Base-by-base conservation (phyloP, 1,140 invertebrate genomes). In the Centruroides sculpturatus region DNA sequence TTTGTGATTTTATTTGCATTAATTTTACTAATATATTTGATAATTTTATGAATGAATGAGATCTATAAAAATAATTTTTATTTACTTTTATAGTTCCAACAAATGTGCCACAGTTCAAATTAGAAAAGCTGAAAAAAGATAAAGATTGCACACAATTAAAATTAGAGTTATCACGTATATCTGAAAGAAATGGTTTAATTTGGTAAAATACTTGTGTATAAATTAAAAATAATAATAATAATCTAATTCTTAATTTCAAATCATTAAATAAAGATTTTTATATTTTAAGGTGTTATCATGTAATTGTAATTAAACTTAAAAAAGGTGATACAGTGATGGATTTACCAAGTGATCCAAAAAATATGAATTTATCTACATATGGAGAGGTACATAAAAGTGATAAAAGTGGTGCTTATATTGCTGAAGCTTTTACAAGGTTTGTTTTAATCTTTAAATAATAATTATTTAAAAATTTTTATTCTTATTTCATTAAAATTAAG, bases 141-240 rank as follows among this genome's bases (percentile, higher is more conserved):
- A 46, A 41, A n/a, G 50, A 59, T 47, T 60, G 61, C 53, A 50
- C 56, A 6, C 60, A 64, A 46, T 63, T 67, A 54, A 62, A 63
- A 55, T 49, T 67, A 8, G 64, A 56, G 64, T 70, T 89, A 52
- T 85, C 86, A 0, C 77, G 84, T 64, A 80, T 91, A n/a, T 84
- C 85, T 0, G 87, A 92, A 69, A 75, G 88, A 62, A 92, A 91
- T 71, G 89, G 89, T 7, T 83, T 83, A 5, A 89, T 92, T 66
- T 36, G 57, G 64, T 65, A 61, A 64, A 59, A 57, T 53, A 6
- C 8, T 36, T 41, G 23, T 23, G 23, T 23, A 23, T 23, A 23
- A 23, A 23, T 23, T 23, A 23, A 23, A 23, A 23, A 23, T 23
- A 23, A 23, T 23, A 23, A 23, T 23, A 23, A 23, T 23, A 23